Evolutionary conservation across 2,113 vertebrate species (phyloP).

Genomic region (Mobula hypostoma): DNA sequence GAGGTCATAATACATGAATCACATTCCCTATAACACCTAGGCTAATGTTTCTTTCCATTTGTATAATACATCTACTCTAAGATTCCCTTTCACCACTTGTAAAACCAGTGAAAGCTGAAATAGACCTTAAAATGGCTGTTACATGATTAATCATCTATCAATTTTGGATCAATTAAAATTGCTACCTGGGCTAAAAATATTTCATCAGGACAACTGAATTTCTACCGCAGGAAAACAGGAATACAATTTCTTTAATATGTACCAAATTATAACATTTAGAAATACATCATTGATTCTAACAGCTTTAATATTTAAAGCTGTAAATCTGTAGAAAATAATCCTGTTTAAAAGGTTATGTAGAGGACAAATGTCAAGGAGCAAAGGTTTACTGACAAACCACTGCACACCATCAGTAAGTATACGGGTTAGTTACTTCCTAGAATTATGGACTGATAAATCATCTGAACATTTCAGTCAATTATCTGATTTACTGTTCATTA

Average conservation of each 20-base stretch:
- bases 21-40: not conserved
- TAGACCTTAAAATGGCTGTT: not conserved
- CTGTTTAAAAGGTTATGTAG: not conserved
- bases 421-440: not conserved
- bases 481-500: conserved; percentile 16
- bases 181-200: not conserved
- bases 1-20: conserved; percentile 6
- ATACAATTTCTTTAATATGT: not conserved
- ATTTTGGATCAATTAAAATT: not conserved
- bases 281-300: not conserved
- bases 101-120: conserved; percentile 17
- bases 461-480: not conserved
- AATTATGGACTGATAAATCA: not conserved
- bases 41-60: not conserved
- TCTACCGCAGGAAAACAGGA: not conserved
- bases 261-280: not conserved
- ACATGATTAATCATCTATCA: conserved; percentile 14
- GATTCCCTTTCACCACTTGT: not conserved
- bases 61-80: not conserved
- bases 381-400: conserved; percentile 16
- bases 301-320: not conserved
- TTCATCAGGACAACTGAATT: not conserved
- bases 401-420: conserved; percentile 14
- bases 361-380: conserved; percentile 36
- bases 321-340: conserved; percentile 4